These are phyloP conservation scores for Vanacampus margaritifer DNA, from an alignment of 2,113 vertebrate genomes.

Conservation along the genomic window DNA sequence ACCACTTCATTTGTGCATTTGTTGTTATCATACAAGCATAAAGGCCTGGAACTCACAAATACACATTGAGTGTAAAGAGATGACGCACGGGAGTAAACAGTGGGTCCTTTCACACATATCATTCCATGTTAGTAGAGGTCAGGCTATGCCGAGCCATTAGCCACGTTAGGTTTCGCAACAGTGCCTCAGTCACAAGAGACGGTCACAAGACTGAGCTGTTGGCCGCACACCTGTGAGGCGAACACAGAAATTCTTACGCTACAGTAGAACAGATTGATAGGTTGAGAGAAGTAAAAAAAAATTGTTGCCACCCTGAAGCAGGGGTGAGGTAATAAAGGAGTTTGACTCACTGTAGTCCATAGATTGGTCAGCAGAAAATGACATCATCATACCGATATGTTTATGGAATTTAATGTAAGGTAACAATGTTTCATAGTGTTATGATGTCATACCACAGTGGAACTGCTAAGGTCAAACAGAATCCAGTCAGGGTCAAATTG, in stretches of 20 bases:
- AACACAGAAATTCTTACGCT: not conserved
- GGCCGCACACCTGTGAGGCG: slow-evolving; percentile 56
- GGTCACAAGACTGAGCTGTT: slow-evolving; percentile 61
- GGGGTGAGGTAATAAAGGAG: not conserved
- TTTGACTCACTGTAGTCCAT: not conserved
- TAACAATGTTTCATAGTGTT: not conserved
- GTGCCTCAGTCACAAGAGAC: slow-evolving; percentile 64
- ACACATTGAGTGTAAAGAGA: slow-evolving; percentile 22
- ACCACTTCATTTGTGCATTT: slow-evolving; percentile 55
- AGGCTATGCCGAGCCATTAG: slow-evolving; percentile 61
- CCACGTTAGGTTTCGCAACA: slow-evolving; percentile 52
- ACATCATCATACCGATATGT: not conserved
- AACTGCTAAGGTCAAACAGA: not conserved
- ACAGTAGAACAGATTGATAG: slow-evolving; percentile 4
- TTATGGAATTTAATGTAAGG: not conserved
- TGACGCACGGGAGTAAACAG: slow-evolving; percentile 54
- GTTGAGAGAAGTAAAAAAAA: not conserved
- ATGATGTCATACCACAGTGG: not conserved
- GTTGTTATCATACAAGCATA: slow-evolving; percentile 26
- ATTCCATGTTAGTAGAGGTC: slow-evolving; percentile 64
- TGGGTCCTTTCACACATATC: slow-evolving; percentile 69
- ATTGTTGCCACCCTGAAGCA: not conserved
- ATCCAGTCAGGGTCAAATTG: not conserved
- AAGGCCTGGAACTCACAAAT: slow-evolving; percentile 15
- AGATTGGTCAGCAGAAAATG: not conserved